These are phyloP conservation scores for Anguilla rostrata DNA, from an alignment of 2,113 vertebrate species.

Conservation along the genomic window DNA sequence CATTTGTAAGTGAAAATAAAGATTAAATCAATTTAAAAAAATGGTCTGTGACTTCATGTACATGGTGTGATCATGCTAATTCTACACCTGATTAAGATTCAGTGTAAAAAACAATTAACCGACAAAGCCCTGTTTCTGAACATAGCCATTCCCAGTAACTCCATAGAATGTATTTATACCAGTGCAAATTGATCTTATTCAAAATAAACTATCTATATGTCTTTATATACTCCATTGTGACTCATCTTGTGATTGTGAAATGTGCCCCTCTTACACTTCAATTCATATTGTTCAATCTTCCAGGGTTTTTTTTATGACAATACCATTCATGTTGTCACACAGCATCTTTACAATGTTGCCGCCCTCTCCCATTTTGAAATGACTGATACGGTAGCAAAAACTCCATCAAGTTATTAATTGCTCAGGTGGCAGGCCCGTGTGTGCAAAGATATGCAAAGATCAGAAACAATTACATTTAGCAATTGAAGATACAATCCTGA, in stretches of 20 bases:
- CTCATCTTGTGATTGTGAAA: conserved; percentile 20
- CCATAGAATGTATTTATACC: conserved; percentile 62
- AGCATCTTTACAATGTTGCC: neutral
- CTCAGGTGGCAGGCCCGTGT: neutral
- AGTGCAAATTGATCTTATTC: conserved; percentile 46
- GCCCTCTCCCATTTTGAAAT: neutral
- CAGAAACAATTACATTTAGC: neutral
- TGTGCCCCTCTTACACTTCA: neutral
- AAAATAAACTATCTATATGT: conserved; percentile 60
- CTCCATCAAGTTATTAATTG: neutral
- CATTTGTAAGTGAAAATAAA: conserved; percentile 44
- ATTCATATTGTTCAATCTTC: neutral
- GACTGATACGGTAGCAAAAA: neutral
- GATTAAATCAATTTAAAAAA: conserved; percentile 38
- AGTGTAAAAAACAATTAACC: conserved; percentile 50
- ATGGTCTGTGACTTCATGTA: conserved; percentile 43
- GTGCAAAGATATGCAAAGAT: neutral
- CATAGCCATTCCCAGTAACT: conserved; percentile 52
- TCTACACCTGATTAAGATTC: conserved; percentile 42
- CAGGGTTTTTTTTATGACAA: neutral
- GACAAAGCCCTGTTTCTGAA: conserved; percentile 37
- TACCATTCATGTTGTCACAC: neutral
- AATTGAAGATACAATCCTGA: neutral
- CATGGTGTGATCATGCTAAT: conserved; percentile 40
- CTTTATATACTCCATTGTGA: conserved; percentile 48